These are phyloP conservation scores for Rhinoptilus africanus DNA, from an alignment of 2,113 vertebrate genomes.

Conservation along the genomic window DNA sequence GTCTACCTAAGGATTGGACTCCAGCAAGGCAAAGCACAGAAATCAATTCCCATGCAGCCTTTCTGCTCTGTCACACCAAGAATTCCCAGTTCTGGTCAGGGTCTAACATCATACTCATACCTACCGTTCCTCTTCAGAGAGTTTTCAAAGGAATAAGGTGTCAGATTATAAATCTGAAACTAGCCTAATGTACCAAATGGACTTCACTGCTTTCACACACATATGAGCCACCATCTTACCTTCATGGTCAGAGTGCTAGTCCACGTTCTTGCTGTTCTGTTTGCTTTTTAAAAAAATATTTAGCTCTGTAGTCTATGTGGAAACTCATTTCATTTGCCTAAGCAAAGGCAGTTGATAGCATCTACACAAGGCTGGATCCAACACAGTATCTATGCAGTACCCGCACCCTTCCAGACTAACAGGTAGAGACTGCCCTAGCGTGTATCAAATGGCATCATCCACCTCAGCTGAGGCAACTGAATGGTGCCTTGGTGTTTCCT, in stretches of 20 bases:
- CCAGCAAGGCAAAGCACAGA: rapidly evolving
- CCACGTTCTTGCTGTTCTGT: rapidly evolving
- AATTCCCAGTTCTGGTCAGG: not conserved
- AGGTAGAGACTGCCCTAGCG: not conserved
- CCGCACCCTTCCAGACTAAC: not conserved
- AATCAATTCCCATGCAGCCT: not conserved
- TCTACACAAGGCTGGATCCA: not conserved
- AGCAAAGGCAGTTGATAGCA: not conserved
- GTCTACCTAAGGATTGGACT: not conserved
- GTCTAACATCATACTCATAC: not conserved
- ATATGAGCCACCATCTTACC: not conserved
- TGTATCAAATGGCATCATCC: not conserved
- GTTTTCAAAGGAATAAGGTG: not conserved
- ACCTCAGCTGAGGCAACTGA: not conserved
- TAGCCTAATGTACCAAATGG: not conserved
- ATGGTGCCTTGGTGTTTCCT: not conserved
- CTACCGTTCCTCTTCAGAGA: not conserved
- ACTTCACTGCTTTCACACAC: not conserved
- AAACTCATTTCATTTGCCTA: not conserved
- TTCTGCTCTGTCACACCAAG: not conserved
- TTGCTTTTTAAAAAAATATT: not conserved
- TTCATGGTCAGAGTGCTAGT: not conserved
- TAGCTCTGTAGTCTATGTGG: not conserved
- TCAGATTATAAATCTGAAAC: not conserved
- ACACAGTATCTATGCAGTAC: rapidly evolving